Base-by-base conservation (phyloP, 2,797 vertebrate species). In the Amniataba percoides region DNA sequence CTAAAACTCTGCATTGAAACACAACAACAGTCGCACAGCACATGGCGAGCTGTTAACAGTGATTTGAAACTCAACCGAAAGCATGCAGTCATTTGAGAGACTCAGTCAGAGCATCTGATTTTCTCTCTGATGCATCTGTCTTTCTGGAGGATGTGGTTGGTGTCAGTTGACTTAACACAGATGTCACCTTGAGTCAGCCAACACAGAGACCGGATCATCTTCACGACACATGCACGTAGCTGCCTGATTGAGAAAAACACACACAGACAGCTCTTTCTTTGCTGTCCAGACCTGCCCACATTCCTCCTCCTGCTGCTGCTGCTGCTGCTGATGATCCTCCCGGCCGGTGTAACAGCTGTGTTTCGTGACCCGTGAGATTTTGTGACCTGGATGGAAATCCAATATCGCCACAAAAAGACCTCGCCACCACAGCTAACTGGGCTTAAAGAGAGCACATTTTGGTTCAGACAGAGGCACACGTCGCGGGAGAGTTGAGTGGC, bases 111-210 rank as follows among this genome's bases (percentile, higher is more conserved):
- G 71, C 7, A 68, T 65, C 15, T 59, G 48, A 82, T 69, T 61
- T 67, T 60, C 3, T 61, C 27, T 19, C 0, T 6, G 48, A 19
- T 49, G 10, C 39, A 31, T 27, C 45, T 64, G 27, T 60, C 3
- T 14, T 43, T 56, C 43, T n/a, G 7, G 46, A 81, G 89, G 90
- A 91, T 89, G 90, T 89, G 90, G 87, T 88, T 57, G n/a, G 1
- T 73, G 78, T 70, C 78, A 73, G 74, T 85, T 76, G 62, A 19
- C 11, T 67, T 42, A 62, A 15, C 5, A 55, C 51, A 77, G 62
- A 71, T 78, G 76, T 59, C 57, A 67, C 42, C 4, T 60, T 16
- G 15, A 0, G 4, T 48, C 11, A 74, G 25, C 6, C 3, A 31
- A 66, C 46, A 67, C 56, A 78, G 15, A 40, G 58, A 25, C 27